phyloP scores from a whole-genome alignment of 2,797 vertebrate genomes.

The Bradypodion pumilum region DNA sequence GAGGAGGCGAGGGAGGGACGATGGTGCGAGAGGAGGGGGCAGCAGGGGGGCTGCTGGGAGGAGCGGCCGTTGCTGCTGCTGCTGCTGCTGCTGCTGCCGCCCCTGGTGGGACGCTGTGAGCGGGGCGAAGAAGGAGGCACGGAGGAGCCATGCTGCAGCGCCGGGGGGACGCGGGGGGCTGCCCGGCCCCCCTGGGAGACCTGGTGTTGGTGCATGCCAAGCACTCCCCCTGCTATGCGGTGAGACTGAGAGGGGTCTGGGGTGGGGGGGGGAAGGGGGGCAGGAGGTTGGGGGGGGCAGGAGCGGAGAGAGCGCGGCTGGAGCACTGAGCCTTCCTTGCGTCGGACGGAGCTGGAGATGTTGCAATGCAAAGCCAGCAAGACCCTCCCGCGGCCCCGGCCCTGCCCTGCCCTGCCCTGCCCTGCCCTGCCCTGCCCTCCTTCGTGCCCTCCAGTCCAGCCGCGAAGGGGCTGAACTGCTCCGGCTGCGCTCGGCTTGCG shows the following conservation, averaged over 20 bases:
- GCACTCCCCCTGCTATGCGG: constrained; percentile 71
- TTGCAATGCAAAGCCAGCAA: too few relatives aligned
- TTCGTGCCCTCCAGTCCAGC: too few relatives aligned
- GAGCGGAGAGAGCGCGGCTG: too few relatives aligned
- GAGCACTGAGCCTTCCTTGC: too few relatives aligned
- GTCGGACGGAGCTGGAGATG: too few relatives aligned
- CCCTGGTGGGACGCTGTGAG: constrained; percentile 13
- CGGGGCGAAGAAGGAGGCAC: background rate
- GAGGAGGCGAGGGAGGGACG: background rate
- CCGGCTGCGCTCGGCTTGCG: background rate
- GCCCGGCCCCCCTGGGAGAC: constrained; percentile 58
- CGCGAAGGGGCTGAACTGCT: background rate
- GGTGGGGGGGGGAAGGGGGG: too few relatives aligned
- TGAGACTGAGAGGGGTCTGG: constrained; percentile 60
- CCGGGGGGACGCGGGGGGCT: background rate
- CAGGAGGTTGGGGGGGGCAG: background rate
- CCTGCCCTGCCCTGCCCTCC: too few relatives aligned
- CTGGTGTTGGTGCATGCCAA: constrained; percentile 51
- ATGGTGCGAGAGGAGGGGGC: background rate
- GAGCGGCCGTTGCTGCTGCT: constrained; percentile 2
- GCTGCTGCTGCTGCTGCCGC: too few relatives aligned
- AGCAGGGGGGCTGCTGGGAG: too few relatives aligned
- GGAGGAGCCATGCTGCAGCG: background rate
- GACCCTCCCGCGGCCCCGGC: too few relatives aligned
- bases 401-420: too few relatives aligned